These are phyloP conservation scores for Gymnoscelis rufifasciata DNA, from an alignment of 2,888 invertebrate species.

Conservation along the genomic window DNA sequence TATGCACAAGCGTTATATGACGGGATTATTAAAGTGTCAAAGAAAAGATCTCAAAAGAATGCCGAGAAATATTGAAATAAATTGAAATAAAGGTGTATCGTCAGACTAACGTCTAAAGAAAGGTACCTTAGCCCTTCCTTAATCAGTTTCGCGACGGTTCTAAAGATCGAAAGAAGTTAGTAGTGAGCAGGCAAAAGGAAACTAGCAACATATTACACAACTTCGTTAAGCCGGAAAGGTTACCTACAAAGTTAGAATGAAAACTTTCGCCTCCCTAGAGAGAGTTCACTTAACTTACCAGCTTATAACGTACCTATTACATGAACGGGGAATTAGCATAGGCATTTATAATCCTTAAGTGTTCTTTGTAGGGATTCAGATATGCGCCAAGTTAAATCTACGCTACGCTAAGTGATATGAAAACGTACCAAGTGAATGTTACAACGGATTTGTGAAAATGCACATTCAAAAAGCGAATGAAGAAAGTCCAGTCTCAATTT, in stretches of 20 bases:
- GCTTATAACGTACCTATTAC: slow-evolving; percentile 8
- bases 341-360: slow-evolving; percentile 1
- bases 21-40: neutral
- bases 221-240: slow-evolving; percentile 18
- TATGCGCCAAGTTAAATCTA: too few species aligned
- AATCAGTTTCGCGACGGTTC: slow-evolving; percentile 7
- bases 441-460: too few species aligned
- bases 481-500: too few species aligned
- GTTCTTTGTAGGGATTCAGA: too few species aligned
- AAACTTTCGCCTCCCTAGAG: slow-evolving; percentile 13
- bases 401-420: too few species aligned
- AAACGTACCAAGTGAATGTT: too few species aligned
- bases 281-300: slow-evolving; percentile 8
- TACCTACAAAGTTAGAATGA: slow-evolving; percentile 18
- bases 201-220: slow-evolving; percentile 21
- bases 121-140: slow-evolving; percentile 1
- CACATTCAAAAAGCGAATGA: too few species aligned
- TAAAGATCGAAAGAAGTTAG: slow-evolving; percentile 11
- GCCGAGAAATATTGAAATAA: neutral
- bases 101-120: too few species aligned
- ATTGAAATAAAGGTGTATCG: too few species aligned
- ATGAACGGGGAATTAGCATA: slow-evolving; percentile 5
- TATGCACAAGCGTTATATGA: neutral
- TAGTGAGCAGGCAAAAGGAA: slow-evolving; percentile 12
- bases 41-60: slow-evolving; percentile 5